These are phyloP conservation scores for Saccostrea echinata DNA, from an alignment of 1,140 invertebrate genomes.

Conservation along the genomic window DNA sequence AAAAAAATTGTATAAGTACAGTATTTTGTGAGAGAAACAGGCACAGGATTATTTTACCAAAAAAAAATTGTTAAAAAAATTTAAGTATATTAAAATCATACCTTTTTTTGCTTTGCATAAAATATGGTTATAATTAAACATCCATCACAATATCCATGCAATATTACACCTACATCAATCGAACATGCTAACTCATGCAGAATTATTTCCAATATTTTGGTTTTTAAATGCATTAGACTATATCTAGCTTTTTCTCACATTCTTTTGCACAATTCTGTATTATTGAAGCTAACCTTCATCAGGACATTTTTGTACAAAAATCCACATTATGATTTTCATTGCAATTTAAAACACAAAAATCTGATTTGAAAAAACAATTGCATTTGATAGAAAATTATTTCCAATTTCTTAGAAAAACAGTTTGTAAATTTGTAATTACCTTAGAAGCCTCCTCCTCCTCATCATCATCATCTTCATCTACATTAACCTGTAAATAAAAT, in stretches of 20 bases:
- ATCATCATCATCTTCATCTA: slow-evolving; percentile 54
- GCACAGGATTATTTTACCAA: neutral
- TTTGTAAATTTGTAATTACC: neutral
- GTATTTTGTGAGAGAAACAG: no score
- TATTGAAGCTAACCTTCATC: neutral
- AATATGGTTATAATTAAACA: neutral
- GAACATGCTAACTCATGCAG: neutral
- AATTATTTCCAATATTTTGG: no score
- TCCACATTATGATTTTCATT: no score
- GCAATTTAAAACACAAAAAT: no score
- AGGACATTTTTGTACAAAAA: neutral
- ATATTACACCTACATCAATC: neutral
- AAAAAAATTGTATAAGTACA: no score
- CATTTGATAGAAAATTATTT: no score
- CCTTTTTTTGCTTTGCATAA: slow-evolving; percentile 37
- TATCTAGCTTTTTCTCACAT: neutral
- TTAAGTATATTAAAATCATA: neutral
- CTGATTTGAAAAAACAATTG: no score
- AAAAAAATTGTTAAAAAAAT: slow-evolving; percentile 19
- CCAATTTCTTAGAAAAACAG: no score
- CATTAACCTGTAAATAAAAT: neutral
- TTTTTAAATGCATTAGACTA: no score
- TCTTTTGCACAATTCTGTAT: neutral
- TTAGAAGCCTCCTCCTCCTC: slow-evolving; percentile 43
- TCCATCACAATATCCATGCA: slow-evolving; percentile 5